Evolutionary conservation across 2,888 invertebrate genomes (phyloP), one percentile per base, ranked within the genome.

Genomic region (Danaus chrysippus): DNA sequence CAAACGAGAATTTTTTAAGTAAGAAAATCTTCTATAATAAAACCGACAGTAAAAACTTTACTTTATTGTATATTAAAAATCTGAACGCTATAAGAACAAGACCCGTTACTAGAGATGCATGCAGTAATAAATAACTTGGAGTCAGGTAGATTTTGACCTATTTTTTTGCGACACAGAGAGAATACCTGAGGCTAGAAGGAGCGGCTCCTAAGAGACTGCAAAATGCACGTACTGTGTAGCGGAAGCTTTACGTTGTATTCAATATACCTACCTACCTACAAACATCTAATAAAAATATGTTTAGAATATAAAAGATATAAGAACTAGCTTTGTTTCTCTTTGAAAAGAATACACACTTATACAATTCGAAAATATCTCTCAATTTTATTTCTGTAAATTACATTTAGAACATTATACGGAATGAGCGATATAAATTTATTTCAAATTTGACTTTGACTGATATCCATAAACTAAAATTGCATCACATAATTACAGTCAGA

Each of bases 121-220:
- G 59, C 58, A 62, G 62, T 66, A 62, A 66, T 66, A 66, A 66
- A 64, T 66, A 64, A 62, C 61, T 63, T 59, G 54, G 59, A 41
- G 56, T 56, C 61, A 60, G 64, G 61, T 61, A 63, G 61, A 66
- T 42, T 65, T 63, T 63, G 65, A 67, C 66, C 64, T 64, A 68
- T 66, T 66, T 66, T 63, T 64, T 66, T 61, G 57, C 56, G 55
- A 54, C 58, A 56, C 59, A 59, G 54, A 68, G 61, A 58, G 61
- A 62, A 65, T 58, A 44, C 62, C 62, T 60, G 23, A 34, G 23
- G 23, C 23, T 34, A 34, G 23, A 34, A 34, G 23, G 61, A 42
- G 55, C 59, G 44, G 62, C 60, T 62, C 62, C 55, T 59, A 54
- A 59, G 63, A 52, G 52, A 55, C 44, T 55, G 63, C 42, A 59